phyloP scores from a whole-genome alignment of 1,140 invertebrate genomes.

The Drepana arcuata region DNA sequence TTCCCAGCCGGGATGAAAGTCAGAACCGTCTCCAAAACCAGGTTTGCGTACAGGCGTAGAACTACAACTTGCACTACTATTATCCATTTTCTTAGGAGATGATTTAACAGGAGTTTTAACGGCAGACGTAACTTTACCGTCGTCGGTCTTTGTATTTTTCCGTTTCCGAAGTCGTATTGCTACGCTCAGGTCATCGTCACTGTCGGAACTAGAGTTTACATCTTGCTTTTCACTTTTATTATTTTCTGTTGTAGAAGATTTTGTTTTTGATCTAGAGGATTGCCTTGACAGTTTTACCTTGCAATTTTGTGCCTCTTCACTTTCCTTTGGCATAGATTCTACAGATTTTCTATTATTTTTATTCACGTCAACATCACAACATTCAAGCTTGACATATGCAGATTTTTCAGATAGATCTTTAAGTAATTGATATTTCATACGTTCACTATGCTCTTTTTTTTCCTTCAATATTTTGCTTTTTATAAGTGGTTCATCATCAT shows the following conservation, averaged over 20 bases:
- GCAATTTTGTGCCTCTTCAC: conserved; percentile 38
- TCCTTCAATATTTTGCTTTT: conserved; percentile 66
- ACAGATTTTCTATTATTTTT: conserved; percentile 47
- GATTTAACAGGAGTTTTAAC: conserved; percentile 48
- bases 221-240: conserved; percentile 37
- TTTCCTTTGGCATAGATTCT: conserved; percentile 38
- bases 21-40: conserved; percentile 80
- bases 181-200: conserved; percentile 54
- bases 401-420: conserved; percentile 63
- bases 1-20: conserved; percentile 84
- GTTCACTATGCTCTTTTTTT: conserved; percentile 50
- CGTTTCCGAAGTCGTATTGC: conserved; percentile 48
- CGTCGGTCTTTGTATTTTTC: conserved; percentile 54
- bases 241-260: conserved; percentile 32
- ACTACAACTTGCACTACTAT: conserved; percentile 38
- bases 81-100: conserved; percentile 50
- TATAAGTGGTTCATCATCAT: conserved; percentile 68
- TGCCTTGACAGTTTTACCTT: conserved; percentile 38
- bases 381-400: conserved; percentile 59
- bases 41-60: conserved; percentile 70
- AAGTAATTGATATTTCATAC: conserved; percentile 47
- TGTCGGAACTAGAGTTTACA: conserved; percentile 51
- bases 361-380: conserved; percentile 54
- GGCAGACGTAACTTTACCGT: conserved; percentile 24
- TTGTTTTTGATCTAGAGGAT: conserved; percentile 30